A percentile compares a stretch with the other conserved stretches of the same genome.
phyloP scores from a whole-genome alignment of 2,888 invertebrate genomes.

The Micoletzkya japonica region DNA sequence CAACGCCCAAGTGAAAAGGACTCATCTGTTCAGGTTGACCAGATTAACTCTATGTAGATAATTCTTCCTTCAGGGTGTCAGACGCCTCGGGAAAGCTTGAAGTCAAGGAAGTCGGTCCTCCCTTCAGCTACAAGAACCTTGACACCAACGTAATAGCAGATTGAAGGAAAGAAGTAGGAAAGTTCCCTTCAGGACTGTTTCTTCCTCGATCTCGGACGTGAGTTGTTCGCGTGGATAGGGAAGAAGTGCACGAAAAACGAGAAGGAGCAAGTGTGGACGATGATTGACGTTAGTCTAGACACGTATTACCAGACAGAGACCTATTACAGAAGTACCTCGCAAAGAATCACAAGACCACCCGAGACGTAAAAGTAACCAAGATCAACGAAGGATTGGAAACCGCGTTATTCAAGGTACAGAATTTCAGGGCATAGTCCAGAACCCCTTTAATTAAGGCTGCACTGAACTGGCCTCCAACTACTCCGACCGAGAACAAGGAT shows the following conservation, averaged over 20 bases:
- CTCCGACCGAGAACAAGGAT: slow-evolving; percentile 19
- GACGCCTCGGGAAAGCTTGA: slow-evolving; percentile 71
- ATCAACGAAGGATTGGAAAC: slow-evolving; percentile 34
- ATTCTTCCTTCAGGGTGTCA: slow-evolving; percentile 33
- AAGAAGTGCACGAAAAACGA: slow-evolving; percentile 32
- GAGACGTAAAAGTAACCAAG: slow-evolving; percentile 30
- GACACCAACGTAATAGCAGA: slow-evolving; percentile 71
- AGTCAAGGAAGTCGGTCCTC: slow-evolving; percentile 75
- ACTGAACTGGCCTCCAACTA: slow-evolving; percentile 30
- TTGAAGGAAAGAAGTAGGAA: not conserved
- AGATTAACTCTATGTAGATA: not conserved
- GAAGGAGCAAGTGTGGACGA: slow-evolving; percentile 31
- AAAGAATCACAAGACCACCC: slow-evolving; percentile 12
- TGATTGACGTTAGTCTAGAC: slow-evolving; percentile 16
- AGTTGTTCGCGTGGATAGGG: slow-evolving; percentile 65
- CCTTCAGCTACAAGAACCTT: slow-evolving; percentile 75
- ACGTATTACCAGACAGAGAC: not conserved
- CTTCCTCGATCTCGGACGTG: slow-evolving; percentile 64
- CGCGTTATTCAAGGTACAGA: slow-evolving; percentile 28
- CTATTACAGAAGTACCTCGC: slow-evolving; percentile 28
- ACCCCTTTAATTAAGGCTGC: slow-evolving; percentile 12
- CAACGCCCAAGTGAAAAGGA: not conserved
- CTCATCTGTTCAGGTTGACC: slow-evolving; percentile 9
- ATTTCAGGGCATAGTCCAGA: not conserved
- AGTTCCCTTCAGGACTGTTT: slow-evolving; percentile 61